Evolutionary conservation across 1,140 invertebrate species (phyloP).

Genomic region (Proctacanthus coquilletti): DNA sequence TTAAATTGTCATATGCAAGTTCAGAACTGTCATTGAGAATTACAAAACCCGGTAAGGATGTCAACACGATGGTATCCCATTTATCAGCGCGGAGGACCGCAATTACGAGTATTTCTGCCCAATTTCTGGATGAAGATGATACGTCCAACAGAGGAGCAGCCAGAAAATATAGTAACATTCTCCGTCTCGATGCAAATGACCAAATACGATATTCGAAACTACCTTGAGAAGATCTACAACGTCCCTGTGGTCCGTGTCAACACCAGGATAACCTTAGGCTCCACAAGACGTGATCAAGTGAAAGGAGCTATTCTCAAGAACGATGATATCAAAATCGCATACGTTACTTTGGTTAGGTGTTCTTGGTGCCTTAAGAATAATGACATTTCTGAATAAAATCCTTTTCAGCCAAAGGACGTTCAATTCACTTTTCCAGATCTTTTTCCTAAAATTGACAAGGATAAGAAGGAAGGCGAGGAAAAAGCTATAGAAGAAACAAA

Average conservation of each 20-base stretch:
- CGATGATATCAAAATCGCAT: conserved; percentile 72
- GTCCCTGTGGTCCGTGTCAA: conserved; percentile 55
- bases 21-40: not conserved
- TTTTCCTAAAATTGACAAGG: conserved; percentile 23
- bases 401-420: conserved; percentile 35
- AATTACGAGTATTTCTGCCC: conserved; percentile 74
- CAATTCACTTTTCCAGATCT: conserved; percentile 42
- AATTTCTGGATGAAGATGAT: conserved; percentile 92
- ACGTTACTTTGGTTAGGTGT: conserved; percentile 55
- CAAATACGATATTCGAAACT: conserved; percentile 73
- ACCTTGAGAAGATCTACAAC: conserved; percentile 89
- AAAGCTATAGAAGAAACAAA: conserved; percentile 33
- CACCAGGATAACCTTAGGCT: conserved; percentile 51
- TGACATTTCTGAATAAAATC: conserved; percentile 1
- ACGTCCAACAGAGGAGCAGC: conserved; percentile 41
- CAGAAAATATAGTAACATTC: conserved; percentile 66
- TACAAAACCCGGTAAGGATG: conserved; percentile 16
- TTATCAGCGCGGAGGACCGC: conserved; percentile 79
- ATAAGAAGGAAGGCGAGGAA: conserved; percentile 32
- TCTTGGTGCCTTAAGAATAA: conserved; percentile 8
- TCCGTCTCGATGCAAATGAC: conserved; percentile 81
- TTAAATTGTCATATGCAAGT: not conserved
- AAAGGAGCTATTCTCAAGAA: conserved; percentile 56
- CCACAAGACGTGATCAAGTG: conserved; percentile 29
- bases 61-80: conserved; percentile 55